Evolutionary conservation across 2,113 vertebrate species (phyloP), one percentile per base, ranked within the genome.

Genomic region (Nothoprocta perdicaria): DNA sequence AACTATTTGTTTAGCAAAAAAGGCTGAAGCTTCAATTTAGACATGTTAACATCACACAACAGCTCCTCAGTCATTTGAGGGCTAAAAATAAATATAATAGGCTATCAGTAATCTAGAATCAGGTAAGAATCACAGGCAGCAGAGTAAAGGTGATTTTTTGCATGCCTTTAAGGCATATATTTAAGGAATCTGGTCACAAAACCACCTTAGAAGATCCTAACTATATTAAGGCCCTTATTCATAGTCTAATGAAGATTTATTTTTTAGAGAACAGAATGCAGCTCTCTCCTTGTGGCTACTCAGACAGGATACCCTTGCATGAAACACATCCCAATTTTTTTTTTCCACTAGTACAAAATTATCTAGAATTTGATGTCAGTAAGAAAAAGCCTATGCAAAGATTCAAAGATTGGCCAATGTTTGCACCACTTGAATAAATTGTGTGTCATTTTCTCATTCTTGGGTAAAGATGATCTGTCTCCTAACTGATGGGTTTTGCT

Each of bases 61-160:
- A 87, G 61, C 11, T 84, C 40, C 80, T 89, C 46, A 78, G 82
- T 90, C 43, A 78, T 72, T 94, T 95, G 61, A 96, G 86, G 69
- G 58, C 17, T 92, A 40, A 79, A 84, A 63, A 52, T 58, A 95
- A 95, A 90, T 87, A 84, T 10, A 78, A 45, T 6, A 43, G 45
- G 10, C 22, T 38, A 74, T 66, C 46, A 90, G 83, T 62, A 80
- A 75, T 21, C 7, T 62, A 10, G 57, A 93, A 84, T 11, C 29
- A n/a, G 2, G 16, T 83, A 80, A 19, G 4, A 68, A 80, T 16
- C 60, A 67, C 33, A 80, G 22, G 22, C 23, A 8, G 18, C 12
- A 33, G 40, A 24, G 81, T 41, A 93, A 79, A 53, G 33, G 10
- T 38, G 67, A 16, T 14, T 79, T 93, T 26, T 78, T 80, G 48